Percentiles rank a stretch among this genome's conserved stretches.
phyloP scores from a whole-genome alignment of 2,797 vertebrate species.

The Gambelia wislizenii region DNA sequence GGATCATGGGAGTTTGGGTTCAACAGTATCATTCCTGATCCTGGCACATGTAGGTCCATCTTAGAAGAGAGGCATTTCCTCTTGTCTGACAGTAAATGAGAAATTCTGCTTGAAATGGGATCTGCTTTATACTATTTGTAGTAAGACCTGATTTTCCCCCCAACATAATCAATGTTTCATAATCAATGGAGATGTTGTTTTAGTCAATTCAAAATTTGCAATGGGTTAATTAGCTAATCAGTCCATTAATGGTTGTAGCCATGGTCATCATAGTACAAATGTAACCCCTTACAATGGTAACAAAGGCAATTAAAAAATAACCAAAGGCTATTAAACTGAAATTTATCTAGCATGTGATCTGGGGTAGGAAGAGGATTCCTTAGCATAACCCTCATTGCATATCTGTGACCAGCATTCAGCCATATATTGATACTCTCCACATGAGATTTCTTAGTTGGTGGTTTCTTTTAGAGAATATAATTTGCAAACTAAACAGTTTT shows the following conservation, averaged over 20 bases:
- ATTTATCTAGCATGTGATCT: not conserved
- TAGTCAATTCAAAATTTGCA: not conserved
- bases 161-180: too few species aligned
- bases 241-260: not conserved
- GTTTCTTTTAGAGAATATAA: constrained; percentile 26
- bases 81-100: not conserved
- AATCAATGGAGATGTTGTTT: too few species aligned
- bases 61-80: not conserved
- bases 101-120: not conserved
- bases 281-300: not conserved
- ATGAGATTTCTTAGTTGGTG: not conserved
- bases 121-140: too few species aligned
- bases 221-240: not conserved
- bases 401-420: not conserved
- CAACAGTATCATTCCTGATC: too few species aligned
- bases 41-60: too few species aligned
- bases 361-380: not conserved
- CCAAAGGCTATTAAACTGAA: not conserved
- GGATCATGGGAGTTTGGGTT: too few species aligned
- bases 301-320: not conserved
- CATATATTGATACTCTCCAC: constrained; percentile 9
- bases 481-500: constrained; percentile 2
- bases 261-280: not conserved
- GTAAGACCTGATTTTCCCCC: too few species aligned
- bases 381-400: not conserved